Conservation (phyloP, 1,140 invertebrate species). For the Xylocopa sonorina region DNA sequence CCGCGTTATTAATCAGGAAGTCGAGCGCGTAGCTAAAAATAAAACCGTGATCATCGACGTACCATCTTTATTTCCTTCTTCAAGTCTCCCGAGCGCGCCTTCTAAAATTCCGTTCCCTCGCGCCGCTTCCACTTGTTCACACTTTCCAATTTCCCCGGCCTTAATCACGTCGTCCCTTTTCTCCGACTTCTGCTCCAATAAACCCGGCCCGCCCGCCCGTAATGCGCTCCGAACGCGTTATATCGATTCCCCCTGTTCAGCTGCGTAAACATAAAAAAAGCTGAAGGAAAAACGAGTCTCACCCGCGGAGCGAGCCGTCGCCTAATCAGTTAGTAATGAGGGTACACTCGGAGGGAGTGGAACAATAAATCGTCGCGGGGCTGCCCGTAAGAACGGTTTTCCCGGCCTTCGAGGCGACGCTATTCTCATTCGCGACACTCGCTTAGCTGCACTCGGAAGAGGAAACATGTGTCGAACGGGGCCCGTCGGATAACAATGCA, state of each 20-base stretch:
- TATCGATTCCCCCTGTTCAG: background rate
- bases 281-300: no score
- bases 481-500: constrained; percentile 64
- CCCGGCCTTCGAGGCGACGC: background rate
- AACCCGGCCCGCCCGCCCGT: fast-evolving
- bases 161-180: background rate
- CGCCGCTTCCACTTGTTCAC: no score
- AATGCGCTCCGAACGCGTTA: background rate
- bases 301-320: background rate
- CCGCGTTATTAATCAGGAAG: background rate
- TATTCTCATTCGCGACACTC: constrained; percentile 22
- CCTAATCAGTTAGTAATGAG: background rate
- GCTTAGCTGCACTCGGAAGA: background rate
- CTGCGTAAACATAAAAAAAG: background rate
- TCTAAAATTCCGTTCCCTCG: no score
- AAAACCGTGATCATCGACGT: no score
- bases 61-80: no score
- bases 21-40: background rate
- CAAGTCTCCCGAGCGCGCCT: no score
- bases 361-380: constrained; percentile 40
- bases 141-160: background rate
- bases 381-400: constrained; percentile 32
- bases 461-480: constrained; percentile 67
- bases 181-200: background rate
- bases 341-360: background rate